Base-by-base conservation (phyloP, 2,113 vertebrate species). In the Chloebia gouldiae region DNA sequence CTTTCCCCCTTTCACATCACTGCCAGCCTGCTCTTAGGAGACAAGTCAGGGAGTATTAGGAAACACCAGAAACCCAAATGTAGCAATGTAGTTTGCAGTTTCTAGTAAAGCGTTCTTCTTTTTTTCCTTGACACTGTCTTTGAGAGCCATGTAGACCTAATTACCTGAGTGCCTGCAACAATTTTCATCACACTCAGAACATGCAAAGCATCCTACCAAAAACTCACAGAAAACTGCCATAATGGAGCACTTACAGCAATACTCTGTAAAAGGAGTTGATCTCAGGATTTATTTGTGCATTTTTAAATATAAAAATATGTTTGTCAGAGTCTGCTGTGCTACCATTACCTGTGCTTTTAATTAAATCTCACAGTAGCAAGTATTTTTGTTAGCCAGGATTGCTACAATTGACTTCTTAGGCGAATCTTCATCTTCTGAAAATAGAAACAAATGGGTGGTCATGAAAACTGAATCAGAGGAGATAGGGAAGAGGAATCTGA, bases 361-460 rank as follows among this genome's bases (percentile, higher is more conserved):
- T 77, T 81, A 50, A 50, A 44, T 51, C 60, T 83, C 4, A 1
- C 35, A 86, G 16, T 80, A 83, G 15, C 0, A 5, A 63, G 47
- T 45, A 42, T 45, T 93, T 90, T 88, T 3, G 1, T 73, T 83
- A 86, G 68, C 39, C 51, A 81, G 76, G 54, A 81, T 63, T 70
- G 54, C 64, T 92, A 47, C 71, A 70, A 25, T 18, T 51, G 75
- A 70, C 85, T 93, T 79, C 49, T 56, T 35, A 69, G 59, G 50
- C 92, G 66, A 90, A 88, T 79, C 49, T 90, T 51, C 12, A 24
- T 91, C 72, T 88, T 81, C 81, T 94, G 81, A 92, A 95, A 92
- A 95, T 50, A 94, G 81, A 82, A 94, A 76, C 49, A 82, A 90
- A 90, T 40, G 78, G 19, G 27, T 92, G n/a, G 40, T 78, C 37